Evolutionary conservation across 2,797 vertebrate species (phyloP).

Genomic region (Lacerta viridis): DNA sequence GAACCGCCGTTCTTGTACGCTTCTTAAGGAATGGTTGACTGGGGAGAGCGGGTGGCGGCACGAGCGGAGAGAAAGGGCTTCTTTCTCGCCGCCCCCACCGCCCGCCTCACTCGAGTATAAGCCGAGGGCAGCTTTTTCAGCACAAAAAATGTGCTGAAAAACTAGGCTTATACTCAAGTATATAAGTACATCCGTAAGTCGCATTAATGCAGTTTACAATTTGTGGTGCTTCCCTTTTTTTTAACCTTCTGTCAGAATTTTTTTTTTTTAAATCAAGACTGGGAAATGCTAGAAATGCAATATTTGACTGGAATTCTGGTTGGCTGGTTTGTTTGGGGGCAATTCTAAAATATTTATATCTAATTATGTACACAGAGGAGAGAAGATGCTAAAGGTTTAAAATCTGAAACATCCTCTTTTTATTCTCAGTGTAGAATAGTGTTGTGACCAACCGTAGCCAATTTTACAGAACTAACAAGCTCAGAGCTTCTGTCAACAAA

Average conservation of each 20-base stretch:
- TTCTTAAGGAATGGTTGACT: too few relatives aligned
- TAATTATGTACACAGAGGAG: background rate
- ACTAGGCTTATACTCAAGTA: too few relatives aligned
- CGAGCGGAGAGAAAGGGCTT: too few relatives aligned
- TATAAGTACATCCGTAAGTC: conserved; percentile 2
- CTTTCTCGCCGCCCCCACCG: too few relatives aligned
- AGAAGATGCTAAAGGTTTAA: background rate
- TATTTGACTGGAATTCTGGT: background rate
- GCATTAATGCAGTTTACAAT: background rate
- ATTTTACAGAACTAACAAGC: background rate
- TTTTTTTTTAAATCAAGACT: background rate
- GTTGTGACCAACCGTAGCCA: background rate
- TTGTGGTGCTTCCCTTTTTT: background rate
- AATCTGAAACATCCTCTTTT: background rate
- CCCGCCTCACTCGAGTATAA: too few relatives aligned
- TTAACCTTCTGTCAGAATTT: background rate
- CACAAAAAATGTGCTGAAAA: too few relatives aligned
- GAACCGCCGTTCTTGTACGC: too few relatives aligned
- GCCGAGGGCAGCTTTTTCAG: too few relatives aligned
- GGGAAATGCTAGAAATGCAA: background rate
- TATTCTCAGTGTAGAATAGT: background rate
- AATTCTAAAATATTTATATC: conserved; percentile 4
- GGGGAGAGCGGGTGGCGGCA: too few relatives aligned
- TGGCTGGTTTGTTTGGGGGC: background rate
- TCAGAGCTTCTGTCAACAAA: conserved; percentile 31